Evolutionary conservation across 2,113 vertebrate species (phyloP), one percentile per base, ranked within the genome.

Genomic region (Tupaia tana): DNA sequence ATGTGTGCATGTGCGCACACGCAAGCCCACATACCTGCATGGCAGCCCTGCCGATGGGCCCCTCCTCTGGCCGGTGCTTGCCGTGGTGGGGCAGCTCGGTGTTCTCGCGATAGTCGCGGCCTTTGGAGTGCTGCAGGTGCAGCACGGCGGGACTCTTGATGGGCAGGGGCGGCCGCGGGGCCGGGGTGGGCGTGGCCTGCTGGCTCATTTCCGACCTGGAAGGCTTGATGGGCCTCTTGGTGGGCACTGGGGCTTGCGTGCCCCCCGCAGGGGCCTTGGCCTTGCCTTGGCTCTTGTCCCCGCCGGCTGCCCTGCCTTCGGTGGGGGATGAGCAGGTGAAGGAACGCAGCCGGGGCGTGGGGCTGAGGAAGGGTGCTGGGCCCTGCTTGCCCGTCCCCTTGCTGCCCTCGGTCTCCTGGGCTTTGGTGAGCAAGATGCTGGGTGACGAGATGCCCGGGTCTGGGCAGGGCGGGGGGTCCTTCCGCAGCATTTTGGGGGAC

Each of bases 81-180:
- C 97, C 91, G 0, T 99, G 92, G 79, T 97, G 97, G 0, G 99
- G 98, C 82, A 99, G 97, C 94, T 99, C 99, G 0, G 97, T 97
- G 85, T 90, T 99, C 61, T 99, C 99, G 54, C 99, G 98, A 97
- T 99, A 99, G 98, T 99, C 99, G 7, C 98, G 98, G 92, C 98
- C 88, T 94, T 98, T 99, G 91, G 97, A 61, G 80, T 93, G 95
- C 96, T 98, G 99, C 91, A 98, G 98, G 19, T 99, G 99, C 71
- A 99, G 98, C 16, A 98, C 96, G 0, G 98, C 98, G 0, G 96
- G 98, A 85, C 99, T 99, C 98, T 99, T 99, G 0, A 97, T 87
- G 0, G 99, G 99, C 80, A 99, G 95, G 19, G 99, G 99, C 0
- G 99, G 99, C 71, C 99, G 99, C 86, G 52, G 97, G 0, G 81